These are phyloP conservation scores for Malurus melanocephalus DNA, from an alignment of 2,113 vertebrate genomes.

Conservation along the genomic window DNA sequence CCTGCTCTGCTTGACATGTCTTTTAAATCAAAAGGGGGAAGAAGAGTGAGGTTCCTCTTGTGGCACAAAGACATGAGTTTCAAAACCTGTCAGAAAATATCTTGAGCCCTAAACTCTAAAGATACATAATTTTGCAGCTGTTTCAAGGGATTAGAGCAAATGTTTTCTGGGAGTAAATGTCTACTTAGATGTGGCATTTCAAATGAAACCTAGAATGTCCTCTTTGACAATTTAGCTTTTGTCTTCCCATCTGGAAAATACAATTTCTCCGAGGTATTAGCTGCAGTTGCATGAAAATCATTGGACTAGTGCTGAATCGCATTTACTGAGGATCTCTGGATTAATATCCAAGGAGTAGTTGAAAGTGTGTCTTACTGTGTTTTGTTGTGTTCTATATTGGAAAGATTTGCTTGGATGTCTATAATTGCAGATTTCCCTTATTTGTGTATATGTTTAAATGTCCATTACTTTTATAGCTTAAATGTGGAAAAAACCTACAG, in stretches of 20 bases:
- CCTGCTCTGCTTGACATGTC: background rate
- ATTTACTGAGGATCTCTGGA: background rate
- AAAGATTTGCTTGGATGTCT: background rate
- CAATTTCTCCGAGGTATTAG: background rate
- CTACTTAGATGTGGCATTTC: background rate
- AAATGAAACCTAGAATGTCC: background rate
- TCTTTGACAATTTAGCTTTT: background rate
- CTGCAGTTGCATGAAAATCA: background rate
- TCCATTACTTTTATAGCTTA: background rate
- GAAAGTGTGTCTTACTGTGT: background rate
- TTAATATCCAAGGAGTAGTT: background rate
- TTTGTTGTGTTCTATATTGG: background rate
- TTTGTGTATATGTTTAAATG: background rate
- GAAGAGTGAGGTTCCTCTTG: background rate
- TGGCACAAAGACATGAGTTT: background rate
- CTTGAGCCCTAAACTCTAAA: background rate
- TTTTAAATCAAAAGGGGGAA: background rate
- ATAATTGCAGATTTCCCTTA: background rate
- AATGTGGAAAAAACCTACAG: background rate
- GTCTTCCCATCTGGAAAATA: background rate
- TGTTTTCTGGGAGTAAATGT: background rate
- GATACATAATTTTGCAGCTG: background rate
- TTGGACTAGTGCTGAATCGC: background rate
- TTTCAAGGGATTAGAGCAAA: background rate
- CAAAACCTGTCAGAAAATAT: background rate